A percentile compares a stretch with the other conserved stretches of the same genome.
Conservation (phyloP, 1,140 invertebrate genomes). For the Pogonomyrmex barbatus region DNA sequence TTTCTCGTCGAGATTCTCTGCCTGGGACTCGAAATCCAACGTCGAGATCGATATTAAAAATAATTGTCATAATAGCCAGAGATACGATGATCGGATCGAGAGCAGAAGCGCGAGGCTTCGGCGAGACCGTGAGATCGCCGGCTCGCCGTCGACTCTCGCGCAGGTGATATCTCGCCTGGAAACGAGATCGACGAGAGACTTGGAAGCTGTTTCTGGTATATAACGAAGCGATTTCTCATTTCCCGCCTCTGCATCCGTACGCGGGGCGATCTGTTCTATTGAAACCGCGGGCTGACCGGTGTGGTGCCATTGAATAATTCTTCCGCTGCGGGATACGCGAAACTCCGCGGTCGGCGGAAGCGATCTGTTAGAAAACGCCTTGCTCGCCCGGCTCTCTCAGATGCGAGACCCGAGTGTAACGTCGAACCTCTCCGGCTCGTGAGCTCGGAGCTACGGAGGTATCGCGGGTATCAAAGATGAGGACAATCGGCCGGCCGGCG, state of each 20-base stretch:
- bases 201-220: background rate
- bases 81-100: too few relatives aligned
- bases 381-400: slow-evolving; percentile 75
- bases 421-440: slow-evolving; percentile 18
- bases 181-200: background rate
- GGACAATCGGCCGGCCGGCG: slow-evolving; percentile 42
- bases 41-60: too few relatives aligned
- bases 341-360: slow-evolving; percentile 74
- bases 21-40: too few relatives aligned
- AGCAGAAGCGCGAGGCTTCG: too few relatives aligned
- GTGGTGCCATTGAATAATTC: slow-evolving; percentile 75
- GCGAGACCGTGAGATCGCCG: too few relatives aligned
- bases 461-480: slow-evolving; percentile 38
- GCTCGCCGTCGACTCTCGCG: too few relatives aligned
- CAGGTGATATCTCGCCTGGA: too few relatives aligned
- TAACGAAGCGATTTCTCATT: slow-evolving; percentile 11
- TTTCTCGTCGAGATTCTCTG: too few relatives aligned
- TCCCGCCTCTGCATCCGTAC: background rate
- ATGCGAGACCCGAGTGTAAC: slow-evolving; percentile 70
- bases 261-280: slow-evolving; percentile 58
- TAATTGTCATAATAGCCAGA: too few relatives aligned
- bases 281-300: slow-evolving; percentile 62
- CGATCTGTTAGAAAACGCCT: slow-evolving; percentile 81
- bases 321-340: slow-evolving; percentile 68
- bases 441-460: background rate